These are phyloP conservation scores for Ostrea denselamellosa DNA, from an alignment of 1,140 invertebrate species.

Conservation along the genomic window DNA sequence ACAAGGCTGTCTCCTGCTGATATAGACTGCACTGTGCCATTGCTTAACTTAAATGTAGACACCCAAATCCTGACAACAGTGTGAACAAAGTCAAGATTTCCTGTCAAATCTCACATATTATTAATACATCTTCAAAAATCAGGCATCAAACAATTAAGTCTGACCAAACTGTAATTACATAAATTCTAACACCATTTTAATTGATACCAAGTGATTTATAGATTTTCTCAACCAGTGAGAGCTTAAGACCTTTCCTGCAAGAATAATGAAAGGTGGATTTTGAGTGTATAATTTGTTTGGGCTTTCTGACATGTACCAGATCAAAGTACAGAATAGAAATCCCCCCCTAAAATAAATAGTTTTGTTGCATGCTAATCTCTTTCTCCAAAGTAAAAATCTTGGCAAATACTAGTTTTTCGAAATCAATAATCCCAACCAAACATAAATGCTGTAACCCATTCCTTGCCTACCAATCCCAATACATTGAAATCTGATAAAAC, in stretches of 20 bases:
- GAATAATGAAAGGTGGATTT: background rate
- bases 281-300: background rate
- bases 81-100: slow-evolving; percentile 24
- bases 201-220: slow-evolving; percentile 30
- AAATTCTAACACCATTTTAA: slow-evolving; percentile 40
- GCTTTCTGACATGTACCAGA: background rate
- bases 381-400: slow-evolving; percentile 30
- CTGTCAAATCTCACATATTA: slow-evolving; percentile 29
- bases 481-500: background rate
- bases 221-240: background rate
- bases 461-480: background rate
- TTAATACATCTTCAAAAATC: slow-evolving; percentile 31
- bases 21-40: slow-evolving; percentile 7
- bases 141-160: slow-evolving; percentile 8
- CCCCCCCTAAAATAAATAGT: background rate
- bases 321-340: slow-evolving; percentile 18
- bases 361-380: slow-evolving; percentile 23
- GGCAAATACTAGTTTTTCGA: slow-evolving; percentile 13
- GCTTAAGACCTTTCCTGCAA: background rate
- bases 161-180: slow-evolving; percentile 33
- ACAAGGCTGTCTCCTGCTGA: slow-evolving; percentile 26
- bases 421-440: background rate
- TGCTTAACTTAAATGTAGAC: background rate
- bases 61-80: background rate
- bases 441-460: background rate